phyloP scores from a whole-genome alignment of 2,888 invertebrate genomes.

The Xanthia icteritia region DNA sequence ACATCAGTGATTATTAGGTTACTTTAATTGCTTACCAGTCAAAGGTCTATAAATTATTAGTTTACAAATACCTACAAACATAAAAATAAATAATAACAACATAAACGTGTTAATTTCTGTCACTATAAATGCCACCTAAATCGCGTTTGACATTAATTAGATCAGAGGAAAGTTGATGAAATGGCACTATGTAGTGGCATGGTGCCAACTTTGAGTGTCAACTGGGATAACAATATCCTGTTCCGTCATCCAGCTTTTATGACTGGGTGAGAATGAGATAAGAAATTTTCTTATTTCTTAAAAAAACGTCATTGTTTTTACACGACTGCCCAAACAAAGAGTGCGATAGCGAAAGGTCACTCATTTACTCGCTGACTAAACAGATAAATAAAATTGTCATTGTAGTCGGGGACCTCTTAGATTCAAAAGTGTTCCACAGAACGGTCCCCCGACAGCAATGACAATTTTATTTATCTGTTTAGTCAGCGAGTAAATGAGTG shows the following conservation, averaged over 20 bases:
- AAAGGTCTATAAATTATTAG: not conserved
- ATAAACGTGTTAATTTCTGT: constrained; percentile 14
- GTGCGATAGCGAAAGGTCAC: too few relatives aligned
- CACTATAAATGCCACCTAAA: constrained; percentile 29
- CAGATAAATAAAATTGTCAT: too few relatives aligned
- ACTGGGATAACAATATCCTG: constrained; percentile 22
- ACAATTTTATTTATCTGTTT: too few relatives aligned
- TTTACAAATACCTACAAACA: not conserved
- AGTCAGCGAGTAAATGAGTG: too few relatives aligned
- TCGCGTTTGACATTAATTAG: constrained; percentile 40
- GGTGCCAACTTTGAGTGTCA: constrained; percentile 30
- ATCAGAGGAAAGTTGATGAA: constrained; percentile 34
- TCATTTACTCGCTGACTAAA: too few relatives aligned
- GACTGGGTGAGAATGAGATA: not conserved
- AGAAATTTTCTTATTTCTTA: not conserved
- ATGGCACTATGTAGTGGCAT: constrained; percentile 44
- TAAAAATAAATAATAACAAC: constrained; percentile 3
- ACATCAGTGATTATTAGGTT: not conserved
- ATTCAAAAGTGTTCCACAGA: too few relatives aligned
- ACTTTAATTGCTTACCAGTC: not conserved
- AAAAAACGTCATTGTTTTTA: not conserved
- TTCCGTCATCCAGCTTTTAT: constrained; percentile 9
- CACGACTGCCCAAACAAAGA: not conserved
- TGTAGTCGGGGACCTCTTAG: too few relatives aligned
- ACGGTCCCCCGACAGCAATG: too few relatives aligned